Evolutionary conservation across 2,888 invertebrate species (phyloP).

Genomic region (Malthinus flaveolus): DNA sequence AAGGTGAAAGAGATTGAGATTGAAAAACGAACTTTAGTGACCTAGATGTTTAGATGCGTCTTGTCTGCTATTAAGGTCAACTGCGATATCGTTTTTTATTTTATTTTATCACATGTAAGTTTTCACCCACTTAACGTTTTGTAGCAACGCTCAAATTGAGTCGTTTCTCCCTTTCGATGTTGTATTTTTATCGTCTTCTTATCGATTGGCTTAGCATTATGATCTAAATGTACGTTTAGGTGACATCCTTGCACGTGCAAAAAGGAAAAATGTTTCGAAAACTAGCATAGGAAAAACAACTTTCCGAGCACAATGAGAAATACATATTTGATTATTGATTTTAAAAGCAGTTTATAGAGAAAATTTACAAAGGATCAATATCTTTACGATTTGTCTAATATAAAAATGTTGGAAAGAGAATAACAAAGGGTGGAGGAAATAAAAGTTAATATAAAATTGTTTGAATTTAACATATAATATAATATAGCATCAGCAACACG

Average conservation of each 20-base stretch:
- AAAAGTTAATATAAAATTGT: conserved; percentile 6
- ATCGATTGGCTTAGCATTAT: too few relatives aligned
- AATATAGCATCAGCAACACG: not conserved
- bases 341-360: too few relatives aligned
- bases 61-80: conserved; percentile 22
- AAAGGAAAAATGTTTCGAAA: too few relatives aligned
- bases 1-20: conserved; percentile 25
- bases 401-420: not conserved
- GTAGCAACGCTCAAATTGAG: too few relatives aligned
- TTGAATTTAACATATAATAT: conserved; percentile 3
- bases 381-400: not conserved
- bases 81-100: conserved; percentile 15
- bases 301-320: too few relatives aligned
- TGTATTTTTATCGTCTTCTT: too few relatives aligned
- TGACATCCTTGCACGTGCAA: too few relatives aligned
- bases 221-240: too few relatives aligned
- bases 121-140: not conserved
- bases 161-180: too few relatives aligned
- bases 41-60: conserved; percentile 23
- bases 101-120: conserved; percentile 11
- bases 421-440: not conserved
- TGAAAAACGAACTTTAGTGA: conserved; percentile 23
- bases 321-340: too few relatives aligned
- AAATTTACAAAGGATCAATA: too few relatives aligned
- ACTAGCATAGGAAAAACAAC: too few relatives aligned